Evolutionary conservation across 2,113 vertebrate genomes (phyloP), one percentile per base, ranked within the genome.

Genomic region (Brachypodius melanocephalos): DNA sequence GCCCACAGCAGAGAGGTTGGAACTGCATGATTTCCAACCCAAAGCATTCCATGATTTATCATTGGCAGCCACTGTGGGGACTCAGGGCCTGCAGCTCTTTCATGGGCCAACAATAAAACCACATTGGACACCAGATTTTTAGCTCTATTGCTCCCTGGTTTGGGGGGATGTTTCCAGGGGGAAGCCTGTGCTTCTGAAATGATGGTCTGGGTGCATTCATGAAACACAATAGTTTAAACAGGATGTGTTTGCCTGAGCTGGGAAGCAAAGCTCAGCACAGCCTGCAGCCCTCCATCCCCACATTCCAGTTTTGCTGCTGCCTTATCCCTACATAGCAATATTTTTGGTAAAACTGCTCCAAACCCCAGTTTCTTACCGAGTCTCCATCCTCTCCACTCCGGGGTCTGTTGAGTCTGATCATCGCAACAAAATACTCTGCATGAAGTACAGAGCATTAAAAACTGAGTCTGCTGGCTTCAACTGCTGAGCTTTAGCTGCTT

Each of bases 11-110:
- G 54, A 38, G 46, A 24, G 34, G 17, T 16, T 69, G 40, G 54
- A 46, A 2, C 8, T 42, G 32, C 34, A 2, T 42, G 46, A 24
- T 83, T 31, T 10, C 66, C 63, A 42, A 1, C 28, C 19, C 59
- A n/a, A 45, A 20, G 8, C 21, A 18, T 38, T n/a, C 38, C 4
- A 0, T 51, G 38, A 29, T 80, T 82, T 32, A 19, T 34, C 2
- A 0, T 1, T 43, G 42, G 28, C 45, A 52, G 14, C 38, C 49
- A 17, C 65, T 9, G 0, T 32, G 22, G 6, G 73, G 52, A 8
- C 15, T 28, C 6, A 9, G 63, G 34, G 12, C 22, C 72, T 77
- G 29, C 22, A 42, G 51, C 26, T 36, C 17, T 40, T 69, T 45
- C 12, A 26, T 49, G n/a, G 14, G 22, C 16, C 58, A 34, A 8